These are phyloP conservation scores for Pagetopsis macropterus DNA, from an alignment of 2,797 vertebrate genomes.

Conservation along the genomic window DNA sequence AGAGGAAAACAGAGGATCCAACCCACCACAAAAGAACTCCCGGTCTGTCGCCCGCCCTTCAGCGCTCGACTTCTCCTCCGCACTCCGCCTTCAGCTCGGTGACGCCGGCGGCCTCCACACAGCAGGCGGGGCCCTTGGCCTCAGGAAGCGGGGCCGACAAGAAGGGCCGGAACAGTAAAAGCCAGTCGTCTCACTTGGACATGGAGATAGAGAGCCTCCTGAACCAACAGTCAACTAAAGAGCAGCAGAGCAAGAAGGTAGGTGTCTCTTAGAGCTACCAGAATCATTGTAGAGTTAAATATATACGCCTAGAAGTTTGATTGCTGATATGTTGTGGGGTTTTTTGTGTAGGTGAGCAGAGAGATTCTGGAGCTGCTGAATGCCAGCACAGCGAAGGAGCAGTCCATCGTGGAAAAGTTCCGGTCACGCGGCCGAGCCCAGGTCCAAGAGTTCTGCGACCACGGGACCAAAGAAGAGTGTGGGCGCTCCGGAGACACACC, in stretches of 20 bases:
- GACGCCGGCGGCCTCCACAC: conserved; percentile 71
- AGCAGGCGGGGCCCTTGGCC: conserved; percentile 67
- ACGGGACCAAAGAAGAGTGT: conserved; percentile 96
- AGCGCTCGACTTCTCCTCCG: conserved; percentile 74
- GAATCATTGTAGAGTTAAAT: not conserved
- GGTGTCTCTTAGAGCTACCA: not conserved
- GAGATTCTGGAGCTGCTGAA: conserved; percentile 95
- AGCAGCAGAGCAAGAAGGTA: conserved; percentile 96
- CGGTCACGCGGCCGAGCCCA: conserved; percentile 92
- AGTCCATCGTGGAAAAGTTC: conserved; percentile 96
- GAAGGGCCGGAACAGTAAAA: conserved; percentile 84
- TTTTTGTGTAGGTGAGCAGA: conserved; percentile 85
- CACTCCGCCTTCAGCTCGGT: conserved; percentile 71
- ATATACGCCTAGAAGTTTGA: not conserved
- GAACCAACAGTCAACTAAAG: conserved; percentile 95
- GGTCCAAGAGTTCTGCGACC: conserved; percentile 96
- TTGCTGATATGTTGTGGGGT: not conserved
- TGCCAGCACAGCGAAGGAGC: conserved; percentile 94
- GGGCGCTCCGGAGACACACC: conserved; percentile 88
- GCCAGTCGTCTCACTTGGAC: conserved; percentile 89
- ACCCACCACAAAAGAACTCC: conserved; percentile 71
- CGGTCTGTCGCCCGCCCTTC: conserved; percentile 74
- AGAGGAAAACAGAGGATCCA: conserved; percentile 84
- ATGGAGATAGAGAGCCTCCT: conserved; percentile 94
- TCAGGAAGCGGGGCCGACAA: conserved; percentile 84